These are phyloP conservation scores for Mercenaria mercenaria DNA, from an alignment of 1,140 invertebrate species.

Conservation along the genomic window DNA sequence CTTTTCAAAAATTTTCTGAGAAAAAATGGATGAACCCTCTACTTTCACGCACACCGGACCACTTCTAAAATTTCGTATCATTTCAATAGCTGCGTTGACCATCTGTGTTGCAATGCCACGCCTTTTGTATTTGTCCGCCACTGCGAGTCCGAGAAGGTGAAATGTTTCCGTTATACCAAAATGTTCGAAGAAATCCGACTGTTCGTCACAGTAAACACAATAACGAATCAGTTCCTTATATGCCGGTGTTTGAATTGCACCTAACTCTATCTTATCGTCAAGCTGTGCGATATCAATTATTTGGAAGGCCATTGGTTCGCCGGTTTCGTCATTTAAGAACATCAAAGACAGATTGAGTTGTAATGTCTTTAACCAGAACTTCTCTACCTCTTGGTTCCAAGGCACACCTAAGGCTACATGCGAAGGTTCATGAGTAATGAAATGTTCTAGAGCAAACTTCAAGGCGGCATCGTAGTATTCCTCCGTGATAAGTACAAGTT, in stretches of 20 bases:
- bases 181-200: conserved; percentile 24
- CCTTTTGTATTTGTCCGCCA: background rate
- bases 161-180: background rate
- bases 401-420: background rate
- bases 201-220: background rate
- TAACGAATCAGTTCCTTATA: background rate
- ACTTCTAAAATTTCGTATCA: background rate
- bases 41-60: conserved; percentile 1
- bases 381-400: background rate
- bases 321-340: background rate
- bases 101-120: background rate
- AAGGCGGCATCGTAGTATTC: no score
- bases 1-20: background rate
- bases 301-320: background rate
- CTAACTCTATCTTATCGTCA: background rate
- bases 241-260: background rate
- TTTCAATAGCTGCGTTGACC: background rate
- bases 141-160: conserved; percentile 9
- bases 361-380: background rate
- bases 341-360: conserved; percentile 1
- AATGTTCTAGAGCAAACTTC: no score
- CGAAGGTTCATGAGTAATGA: background rate
- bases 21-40: background rate
- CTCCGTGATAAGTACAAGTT: no score
- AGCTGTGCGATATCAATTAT: background rate